These are phyloP conservation scores for Helicoverpa zea DNA, from an alignment of 1,140 invertebrate species.

Conservation along the genomic window DNA sequence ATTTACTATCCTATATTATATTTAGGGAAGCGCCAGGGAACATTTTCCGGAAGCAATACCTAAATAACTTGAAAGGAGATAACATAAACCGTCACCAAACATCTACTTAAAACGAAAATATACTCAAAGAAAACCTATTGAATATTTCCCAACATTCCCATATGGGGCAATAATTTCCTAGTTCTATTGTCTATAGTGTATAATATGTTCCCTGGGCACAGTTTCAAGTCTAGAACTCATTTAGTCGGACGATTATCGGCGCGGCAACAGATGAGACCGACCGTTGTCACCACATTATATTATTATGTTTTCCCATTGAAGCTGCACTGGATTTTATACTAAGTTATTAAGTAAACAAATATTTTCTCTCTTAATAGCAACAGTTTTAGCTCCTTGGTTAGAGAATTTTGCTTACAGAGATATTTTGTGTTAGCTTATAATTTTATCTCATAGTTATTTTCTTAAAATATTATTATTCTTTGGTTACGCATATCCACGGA, in stretches of 20 bases:
- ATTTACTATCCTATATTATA: too few relatives aligned
- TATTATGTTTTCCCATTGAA: slow-evolving; percentile 47
- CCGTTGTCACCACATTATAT: slow-evolving; percentile 37
- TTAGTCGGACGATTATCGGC: slow-evolving; percentile 45
- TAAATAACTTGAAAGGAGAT: too few relatives aligned
- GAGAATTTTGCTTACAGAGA: not conserved
- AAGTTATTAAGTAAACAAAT: slow-evolving; percentile 34
- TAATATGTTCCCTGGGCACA: slow-evolving; percentile 20
- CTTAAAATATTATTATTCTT: too few relatives aligned
- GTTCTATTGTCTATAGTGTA: slow-evolving; percentile 3
- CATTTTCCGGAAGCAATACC: too few relatives aligned
- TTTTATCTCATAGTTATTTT: not conserved
- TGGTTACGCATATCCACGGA: too few relatives aligned
- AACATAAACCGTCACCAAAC: too few relatives aligned
- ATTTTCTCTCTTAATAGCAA: slow-evolving; percentile 15
- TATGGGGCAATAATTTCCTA: slow-evolving; percentile 6
- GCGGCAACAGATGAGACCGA: slow-evolving; percentile 45
- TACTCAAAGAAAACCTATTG: not conserved
- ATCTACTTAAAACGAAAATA: not conserved
- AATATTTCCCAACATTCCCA: not conserved
- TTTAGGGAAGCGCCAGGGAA: too few relatives aligned
- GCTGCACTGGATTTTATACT: slow-evolving; percentile 21
- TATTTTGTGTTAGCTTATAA: not conserved
- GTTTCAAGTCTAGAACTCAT: slow-evolving; percentile 45
- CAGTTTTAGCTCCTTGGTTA: not conserved